Evolutionary conservation across 2,113 vertebrate genomes (phyloP), one percentile per base, ranked within the genome.

Genomic region (Maccullochella peelii): DNA sequence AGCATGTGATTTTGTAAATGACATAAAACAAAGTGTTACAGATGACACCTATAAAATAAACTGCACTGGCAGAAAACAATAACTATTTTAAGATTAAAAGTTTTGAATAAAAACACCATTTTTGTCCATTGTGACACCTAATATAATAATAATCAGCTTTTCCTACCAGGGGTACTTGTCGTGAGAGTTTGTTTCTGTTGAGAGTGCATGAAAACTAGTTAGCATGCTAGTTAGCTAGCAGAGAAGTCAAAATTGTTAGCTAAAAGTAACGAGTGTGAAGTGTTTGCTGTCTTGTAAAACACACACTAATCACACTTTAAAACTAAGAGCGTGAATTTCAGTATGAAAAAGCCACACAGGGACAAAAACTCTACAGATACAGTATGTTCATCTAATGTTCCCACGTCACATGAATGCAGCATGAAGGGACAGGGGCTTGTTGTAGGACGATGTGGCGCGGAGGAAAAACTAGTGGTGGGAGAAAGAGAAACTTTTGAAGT

Each of bases 381-480:
- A n/a, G n/a, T n/a, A 72, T 57, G 11, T 55, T 66, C 73, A 21
- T 67, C 58, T 38, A 54, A 81, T 82, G 83, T 84, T 84, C 66
- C 77, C 70, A 63, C 20, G 5, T 81, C 76, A 44, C 61, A 59
- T 47, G 4, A 79, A 66, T 40, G 42, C 71, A 73, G 38, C 23
- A 55, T n/a, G 27, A 61, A 76, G 78, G 83, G 10, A 42, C 11
- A 11, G 55, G 15, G 2, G 21, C 33, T 50, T 21, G 11, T 55
- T 10, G 20, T 15, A 2, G 12, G 25, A 23, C 16, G 47, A 18
- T 57, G 27, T 74, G 16, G 10, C 2, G 9, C 1, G 36, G 23
- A 20, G 23, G 12, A 6, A 49, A 11, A 63, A 62, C 36, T 21
- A 12, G 2, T 23, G 8, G 27, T 4, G 2, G 23, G 3, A 58